phyloP scores from a whole-genome alignment of 2,888 invertebrate species.

The Pantelozetes paolii region DNA sequence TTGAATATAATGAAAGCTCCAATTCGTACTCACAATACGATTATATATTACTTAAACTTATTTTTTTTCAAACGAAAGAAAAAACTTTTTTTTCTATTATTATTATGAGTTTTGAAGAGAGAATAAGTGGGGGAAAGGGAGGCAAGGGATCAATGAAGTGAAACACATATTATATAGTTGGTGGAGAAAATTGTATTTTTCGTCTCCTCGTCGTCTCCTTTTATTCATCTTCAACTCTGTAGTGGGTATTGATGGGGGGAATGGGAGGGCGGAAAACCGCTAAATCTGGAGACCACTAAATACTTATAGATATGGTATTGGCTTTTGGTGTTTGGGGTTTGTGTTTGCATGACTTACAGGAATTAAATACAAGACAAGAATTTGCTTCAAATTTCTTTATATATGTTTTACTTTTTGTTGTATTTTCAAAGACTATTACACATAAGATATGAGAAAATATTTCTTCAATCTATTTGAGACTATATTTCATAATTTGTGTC shows the following conservation, averaged over 20 bases:
- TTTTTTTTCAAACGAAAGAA: background rate
- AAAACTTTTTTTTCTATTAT: background rate
- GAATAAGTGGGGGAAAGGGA: background rate
- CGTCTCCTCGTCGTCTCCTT: background rate
- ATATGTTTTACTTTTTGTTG: no score
- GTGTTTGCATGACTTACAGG: conserved; percentile 6
- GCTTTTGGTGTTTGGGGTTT: background rate
- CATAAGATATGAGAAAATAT: no score
- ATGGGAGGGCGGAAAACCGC: background rate
- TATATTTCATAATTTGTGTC: no score
- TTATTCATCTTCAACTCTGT: background rate
- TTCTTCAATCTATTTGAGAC: no score
- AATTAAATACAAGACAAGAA: background rate
- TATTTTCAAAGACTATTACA: no score
- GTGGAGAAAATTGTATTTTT: background rate
- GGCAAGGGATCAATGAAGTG: background rate
- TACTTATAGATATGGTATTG: background rate
- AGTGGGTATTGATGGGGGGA: background rate
- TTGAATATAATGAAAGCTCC: background rate
- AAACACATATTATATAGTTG: conserved; percentile 15
- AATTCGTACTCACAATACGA: background rate
- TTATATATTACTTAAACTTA: background rate
- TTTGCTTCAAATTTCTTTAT: no score
- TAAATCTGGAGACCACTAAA: conserved; percentile 1
- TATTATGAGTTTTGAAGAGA: background rate